These are phyloP conservation scores for Clarias magur DNA, from an alignment of 2,113 vertebrate genomes.

Conservation along the genomic window DNA sequence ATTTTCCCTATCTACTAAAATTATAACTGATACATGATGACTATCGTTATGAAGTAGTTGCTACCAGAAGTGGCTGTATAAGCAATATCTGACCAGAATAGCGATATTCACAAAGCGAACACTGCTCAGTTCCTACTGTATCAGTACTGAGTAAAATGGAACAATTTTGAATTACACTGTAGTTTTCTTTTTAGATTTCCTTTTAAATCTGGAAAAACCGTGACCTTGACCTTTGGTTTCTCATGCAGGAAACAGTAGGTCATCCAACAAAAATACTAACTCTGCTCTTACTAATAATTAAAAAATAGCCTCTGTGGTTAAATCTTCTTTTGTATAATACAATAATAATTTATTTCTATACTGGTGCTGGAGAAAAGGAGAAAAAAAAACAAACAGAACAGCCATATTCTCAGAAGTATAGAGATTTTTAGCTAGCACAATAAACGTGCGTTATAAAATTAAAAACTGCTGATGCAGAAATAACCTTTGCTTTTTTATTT, in stretches of 20 bases:
- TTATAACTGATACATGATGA: background rate
- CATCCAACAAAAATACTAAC: background rate
- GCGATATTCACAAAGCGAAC: background rate
- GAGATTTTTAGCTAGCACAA: background rate
- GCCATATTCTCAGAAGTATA: background rate
- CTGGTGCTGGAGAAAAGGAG: background rate
- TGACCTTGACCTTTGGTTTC: background rate
- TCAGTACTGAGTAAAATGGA: no score
- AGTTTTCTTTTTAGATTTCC: no score
- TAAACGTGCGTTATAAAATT: background rate
- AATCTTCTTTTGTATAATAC: background rate
- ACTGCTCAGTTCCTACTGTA: background rate
- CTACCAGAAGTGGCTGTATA: background rate
- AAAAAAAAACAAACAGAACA: background rate
- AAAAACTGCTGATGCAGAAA: background rate
- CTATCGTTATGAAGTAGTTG: background rate
- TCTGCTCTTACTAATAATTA: background rate
- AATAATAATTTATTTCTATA: background rate
- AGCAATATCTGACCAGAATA: background rate
- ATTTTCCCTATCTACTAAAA: background rate
- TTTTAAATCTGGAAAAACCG: background rate
- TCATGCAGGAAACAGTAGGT: background rate
- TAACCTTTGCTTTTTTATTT: background rate
- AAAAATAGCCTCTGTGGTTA: background rate
- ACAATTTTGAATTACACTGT: background rate